phyloP scores from a whole-genome alignment of 92 coral and sea anemone genomes.

The Plumapathes pennacea region DNA sequence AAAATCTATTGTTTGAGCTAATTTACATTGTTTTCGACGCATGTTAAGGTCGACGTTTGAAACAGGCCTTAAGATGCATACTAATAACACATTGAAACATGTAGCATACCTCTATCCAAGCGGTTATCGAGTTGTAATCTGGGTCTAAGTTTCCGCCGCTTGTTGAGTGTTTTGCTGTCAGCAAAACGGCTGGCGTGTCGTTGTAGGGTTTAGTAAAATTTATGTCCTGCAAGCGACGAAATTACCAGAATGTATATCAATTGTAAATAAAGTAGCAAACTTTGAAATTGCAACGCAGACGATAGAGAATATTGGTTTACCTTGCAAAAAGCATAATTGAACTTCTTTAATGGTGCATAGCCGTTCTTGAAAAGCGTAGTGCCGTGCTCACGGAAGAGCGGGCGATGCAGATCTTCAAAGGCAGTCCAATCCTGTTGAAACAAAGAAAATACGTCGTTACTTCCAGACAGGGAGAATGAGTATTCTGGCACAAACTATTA shows the following conservation, averaged over 20 bases:
- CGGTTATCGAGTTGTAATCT: slow-evolving; percentile 38
- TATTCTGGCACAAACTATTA: too few relatives aligned
- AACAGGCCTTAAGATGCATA: too few relatives aligned
- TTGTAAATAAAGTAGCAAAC: too few relatives aligned
- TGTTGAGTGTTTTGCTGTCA: slow-evolving; percentile 50
- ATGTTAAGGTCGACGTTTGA: too few relatives aligned
- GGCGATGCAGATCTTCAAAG: slow-evolving; percentile 49
- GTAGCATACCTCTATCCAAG: slow-evolving; percentile 57
- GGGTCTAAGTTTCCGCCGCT: slow-evolving; percentile 39
- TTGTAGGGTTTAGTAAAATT: slow-evolving; percentile 19
- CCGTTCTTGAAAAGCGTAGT: slow-evolving; percentile 31
- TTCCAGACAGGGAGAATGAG: too few relatives aligned
- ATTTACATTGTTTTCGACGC: too few relatives aligned
- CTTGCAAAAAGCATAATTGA: slow-evolving; percentile 58
- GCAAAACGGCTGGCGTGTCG: slow-evolving; percentile 39
- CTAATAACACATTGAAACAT: not conserved
- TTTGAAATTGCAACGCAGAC: too few relatives aligned
- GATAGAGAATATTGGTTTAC: slow-evolving; percentile 2
- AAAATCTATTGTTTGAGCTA: not conserved
- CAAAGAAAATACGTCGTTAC: too few relatives aligned
- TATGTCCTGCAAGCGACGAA: slow-evolving; percentile 16
- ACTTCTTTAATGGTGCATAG: slow-evolving; percentile 19
- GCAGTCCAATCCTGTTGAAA: slow-evolving; percentile 54
- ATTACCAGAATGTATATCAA: too few relatives aligned
- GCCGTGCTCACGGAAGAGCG: slow-evolving; percentile 56